A percentile compares a stretch with the other conserved stretches of the same genome.
Evolutionary conservation across 2,888 invertebrate species (phyloP).

Genomic region (Pyrrhosoma nymphula): DNA sequence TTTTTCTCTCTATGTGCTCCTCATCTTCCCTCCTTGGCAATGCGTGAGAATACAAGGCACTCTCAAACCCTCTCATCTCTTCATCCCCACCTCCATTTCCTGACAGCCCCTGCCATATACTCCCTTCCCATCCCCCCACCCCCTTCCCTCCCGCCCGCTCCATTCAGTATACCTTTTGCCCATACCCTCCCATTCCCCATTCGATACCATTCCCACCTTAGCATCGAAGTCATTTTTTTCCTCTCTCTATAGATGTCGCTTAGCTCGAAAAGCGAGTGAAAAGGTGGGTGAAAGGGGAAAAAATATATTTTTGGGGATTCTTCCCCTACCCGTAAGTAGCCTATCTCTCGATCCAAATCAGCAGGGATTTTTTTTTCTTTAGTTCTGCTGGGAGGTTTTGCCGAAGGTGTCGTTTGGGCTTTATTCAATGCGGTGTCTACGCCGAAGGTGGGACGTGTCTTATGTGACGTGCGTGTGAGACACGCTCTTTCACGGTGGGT

Average conservation of each 20-base stretch:
- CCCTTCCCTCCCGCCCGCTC: neutral
- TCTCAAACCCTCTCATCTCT: neutral
- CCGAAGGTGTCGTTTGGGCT: neutral
- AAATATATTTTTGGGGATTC: neutral
- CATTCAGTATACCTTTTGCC: neutral
- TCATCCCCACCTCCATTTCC: neutral
- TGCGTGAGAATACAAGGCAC: neutral
- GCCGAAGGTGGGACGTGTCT: neutral
- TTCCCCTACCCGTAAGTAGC: neutral
- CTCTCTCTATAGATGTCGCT: neutral
- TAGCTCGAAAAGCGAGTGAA: neutral
- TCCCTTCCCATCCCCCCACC: neutral
- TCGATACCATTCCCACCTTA: neutral
- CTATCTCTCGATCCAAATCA: neutral
- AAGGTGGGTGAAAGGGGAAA: neutral
- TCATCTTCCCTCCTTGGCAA: neutral
- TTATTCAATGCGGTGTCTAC: neutral
- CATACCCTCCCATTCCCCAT: neutral
- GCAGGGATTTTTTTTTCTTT: neutral
- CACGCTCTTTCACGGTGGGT: neutral
- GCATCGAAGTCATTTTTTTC: neutral
- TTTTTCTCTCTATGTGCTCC: neutral
- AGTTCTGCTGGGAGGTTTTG: neutral
- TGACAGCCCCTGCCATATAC: neutral
- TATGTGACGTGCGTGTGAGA: neutral